Conservation (phyloP, 2,888 invertebrate genomes). For the Theretra japonica region DNA sequence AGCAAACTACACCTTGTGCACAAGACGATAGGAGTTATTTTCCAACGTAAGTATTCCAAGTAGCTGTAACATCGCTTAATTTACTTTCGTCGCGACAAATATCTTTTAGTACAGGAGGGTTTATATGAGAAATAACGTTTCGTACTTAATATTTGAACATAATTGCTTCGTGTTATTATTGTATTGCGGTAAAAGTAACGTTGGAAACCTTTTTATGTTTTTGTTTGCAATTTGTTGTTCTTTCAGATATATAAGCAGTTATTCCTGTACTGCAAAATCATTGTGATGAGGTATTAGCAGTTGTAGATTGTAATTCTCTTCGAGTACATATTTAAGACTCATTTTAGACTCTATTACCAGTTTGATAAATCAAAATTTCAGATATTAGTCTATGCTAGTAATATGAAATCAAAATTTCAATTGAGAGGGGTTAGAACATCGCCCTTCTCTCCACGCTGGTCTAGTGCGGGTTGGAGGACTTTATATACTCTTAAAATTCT, state of each 20-base stretch:
- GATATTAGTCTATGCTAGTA: too few species aligned
- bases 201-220: neutral
- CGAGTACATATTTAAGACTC: too few species aligned
- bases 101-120: slow-evolving; percentile 29
- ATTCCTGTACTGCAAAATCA: too few species aligned
- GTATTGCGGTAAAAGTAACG: neutral
- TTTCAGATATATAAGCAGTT: neutral
- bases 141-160: slow-evolving; percentile 13
- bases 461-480: too few species aligned
- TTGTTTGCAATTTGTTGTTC: neutral
- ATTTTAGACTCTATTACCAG: too few species aligned
- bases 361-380: too few species aligned
- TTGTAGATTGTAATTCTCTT: too few species aligned
- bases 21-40: neutral
- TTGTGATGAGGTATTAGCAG: too few species aligned
- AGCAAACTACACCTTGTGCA: neutral
- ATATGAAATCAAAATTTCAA: too few species aligned
- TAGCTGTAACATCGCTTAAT: slow-evolving; percentile 29
- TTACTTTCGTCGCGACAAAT: slow-evolving; percentile 31
- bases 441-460: too few species aligned
- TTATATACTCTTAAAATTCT: too few species aligned
- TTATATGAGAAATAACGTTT: slow-evolving; percentile 5
- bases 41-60: neutral
- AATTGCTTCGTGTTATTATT: slow-evolving; percentile 17
- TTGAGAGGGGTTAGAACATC: too few species aligned